Evolutionary conservation across 2,113 vertebrate genomes (phyloP), one percentile per base, ranked within the genome.

Genomic region (Shinisaurus crocodilurus): DNA sequence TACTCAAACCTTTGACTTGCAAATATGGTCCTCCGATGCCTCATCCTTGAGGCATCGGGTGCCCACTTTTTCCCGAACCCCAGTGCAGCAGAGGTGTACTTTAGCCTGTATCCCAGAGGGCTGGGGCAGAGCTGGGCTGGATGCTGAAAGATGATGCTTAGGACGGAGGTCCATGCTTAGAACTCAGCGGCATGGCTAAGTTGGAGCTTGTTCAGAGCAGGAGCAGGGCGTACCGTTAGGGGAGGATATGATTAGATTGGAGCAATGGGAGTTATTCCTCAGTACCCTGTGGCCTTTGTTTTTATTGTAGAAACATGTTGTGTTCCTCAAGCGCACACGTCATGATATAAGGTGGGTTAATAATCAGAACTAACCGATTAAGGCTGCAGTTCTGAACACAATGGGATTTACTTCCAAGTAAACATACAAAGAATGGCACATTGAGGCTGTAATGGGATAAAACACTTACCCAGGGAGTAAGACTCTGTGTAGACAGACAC

Each of bases 111-210:
- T 34, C 34, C 27, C 63, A 43, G 82, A 40, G 29, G 63, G 12
- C 45, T 16, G 23, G 83, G 40, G 43, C 69, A 34, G 48, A 70
- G 43, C 40, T 37, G 29, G 48, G 18, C 45, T 85, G 43, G 37
- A 32, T 29, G 63, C 27, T 84, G 5, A 32, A 45, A 67, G 82
- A 84, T 67, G 25, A 65, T 45, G 63, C 67, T 5, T 72, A 86
- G n/a, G n/a, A n/a, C n/a, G 89, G 84, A 45, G 32, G 91, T 89
- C 93, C 91, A 84, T 85, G 74, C 93, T 89, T 48, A 85, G 40
- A 70, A 50, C 43, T 43, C 34, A 5, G 32, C 20, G 48, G 48
- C 67, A 9, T 23, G 48, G 43, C 40, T 48, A 29, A 72, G 34
- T 50, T 40, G 45, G 67, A 72, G 9, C 18, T 34, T 72, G 45